Conservation (phyloP, 2,888 invertebrate species). For the Eupsilia transversa region DNA sequence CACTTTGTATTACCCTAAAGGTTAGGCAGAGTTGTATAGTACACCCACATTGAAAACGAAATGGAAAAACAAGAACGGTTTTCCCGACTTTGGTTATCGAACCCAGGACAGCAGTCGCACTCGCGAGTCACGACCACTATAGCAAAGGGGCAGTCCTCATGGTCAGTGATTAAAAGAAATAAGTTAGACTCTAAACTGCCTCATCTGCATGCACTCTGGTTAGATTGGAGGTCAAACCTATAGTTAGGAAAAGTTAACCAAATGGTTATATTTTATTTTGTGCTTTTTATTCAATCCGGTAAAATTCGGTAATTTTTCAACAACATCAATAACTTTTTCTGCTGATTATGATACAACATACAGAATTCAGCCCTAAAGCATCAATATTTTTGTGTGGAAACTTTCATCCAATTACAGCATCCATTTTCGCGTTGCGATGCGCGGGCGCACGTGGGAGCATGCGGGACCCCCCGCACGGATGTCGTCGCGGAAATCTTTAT, state of each 20-base stretch:
- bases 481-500: slow-evolving; percentile 89
- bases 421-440: slow-evolving; percentile 53
- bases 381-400: slow-evolving; percentile 7
- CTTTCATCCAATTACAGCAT: slow-evolving; percentile 14
- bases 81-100: not conserved
- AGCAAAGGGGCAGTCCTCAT: not conserved
- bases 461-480: slow-evolving; percentile 83
- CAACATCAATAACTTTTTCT: not conserved
- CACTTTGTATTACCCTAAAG: too few species aligned
- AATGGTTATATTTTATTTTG: not conserved
- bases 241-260: not conserved
- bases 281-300: not conserved
- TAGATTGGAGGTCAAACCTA: not conserved
- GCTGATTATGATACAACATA: not conserved
- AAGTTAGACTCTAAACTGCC: not conserved
- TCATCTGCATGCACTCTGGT: not conserved
- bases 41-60: not conserved
- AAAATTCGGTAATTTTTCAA: not conserved
- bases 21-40: too few species aligned
- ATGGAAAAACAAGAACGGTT: not conserved
- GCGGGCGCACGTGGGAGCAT: slow-evolving; percentile 64
- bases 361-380: not conserved
- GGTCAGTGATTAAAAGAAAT: not conserved
- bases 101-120: not conserved
- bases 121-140: too few species aligned